Conservation (phyloP, 1,140 invertebrate species). For the Orius insidiosus region DNA sequence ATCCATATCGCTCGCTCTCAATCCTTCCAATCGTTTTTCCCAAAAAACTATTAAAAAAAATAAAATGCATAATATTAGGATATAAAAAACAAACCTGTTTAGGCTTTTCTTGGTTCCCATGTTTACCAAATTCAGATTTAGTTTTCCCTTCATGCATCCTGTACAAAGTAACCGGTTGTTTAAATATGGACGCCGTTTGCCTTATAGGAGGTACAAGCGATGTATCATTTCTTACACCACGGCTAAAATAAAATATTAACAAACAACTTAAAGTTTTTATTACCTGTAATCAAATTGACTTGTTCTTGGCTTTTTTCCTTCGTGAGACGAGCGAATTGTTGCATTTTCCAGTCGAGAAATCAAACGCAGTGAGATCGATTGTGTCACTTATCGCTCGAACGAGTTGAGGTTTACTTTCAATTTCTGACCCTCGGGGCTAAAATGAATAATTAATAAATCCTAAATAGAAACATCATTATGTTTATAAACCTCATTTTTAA, state of each 20-base stretch:
- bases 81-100: constrained; percentile 50
- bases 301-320: constrained; percentile 42
- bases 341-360: constrained; percentile 63
- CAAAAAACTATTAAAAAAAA: constrained; percentile 62
- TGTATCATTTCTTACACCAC: constrained; percentile 69
- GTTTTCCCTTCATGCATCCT: constrained; percentile 78
- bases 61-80: constrained; percentile 1
- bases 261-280: too few species aligned
- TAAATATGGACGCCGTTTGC: constrained; percentile 96
- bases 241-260: constrained; percentile 35
- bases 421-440: constrained; percentile 59
- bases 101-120: constrained; percentile 77
- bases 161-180: constrained; percentile 91
- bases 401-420: constrained; percentile 63
- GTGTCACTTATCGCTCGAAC: constrained; percentile 55
- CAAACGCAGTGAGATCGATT: constrained; percentile 65
- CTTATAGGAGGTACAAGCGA: constrained; percentile 86
- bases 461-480: too few species aligned
- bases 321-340: constrained; percentile 38
- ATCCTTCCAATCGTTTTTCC: constrained; percentile 85
- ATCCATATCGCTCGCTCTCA: constrained; percentile 70
- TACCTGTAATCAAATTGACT: constrained; percentile 46
- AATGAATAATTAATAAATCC: constrained; percentile 19
- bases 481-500: constrained; percentile 3
- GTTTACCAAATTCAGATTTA: constrained; percentile 66